These are phyloP conservation scores for Anagyrus pseudococci DNA, from an alignment of 2,888 invertebrate genomes.

Conservation along the genomic window DNA sequence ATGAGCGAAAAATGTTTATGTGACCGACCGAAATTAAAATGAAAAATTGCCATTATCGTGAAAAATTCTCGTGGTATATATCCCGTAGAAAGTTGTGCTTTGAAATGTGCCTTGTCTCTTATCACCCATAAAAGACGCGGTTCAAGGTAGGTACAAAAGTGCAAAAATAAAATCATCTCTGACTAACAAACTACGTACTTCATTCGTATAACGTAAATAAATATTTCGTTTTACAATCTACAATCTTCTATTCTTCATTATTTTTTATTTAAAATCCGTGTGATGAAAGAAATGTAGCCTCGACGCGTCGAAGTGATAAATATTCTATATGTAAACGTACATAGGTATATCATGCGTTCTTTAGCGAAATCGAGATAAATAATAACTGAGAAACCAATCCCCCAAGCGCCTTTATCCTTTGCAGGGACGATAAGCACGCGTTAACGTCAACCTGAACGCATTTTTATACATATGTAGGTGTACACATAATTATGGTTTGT, in stretches of 20 bases:
- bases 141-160: slow-evolving; percentile 35
- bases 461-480: too few species aligned
- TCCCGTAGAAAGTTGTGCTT: too few species aligned
- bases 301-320: background rate
- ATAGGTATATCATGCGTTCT: too few species aligned
- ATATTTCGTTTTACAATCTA: slow-evolving; percentile 32
- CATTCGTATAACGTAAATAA: slow-evolving; percentile 36
- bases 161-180: slow-evolving; percentile 38
- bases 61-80: slow-evolving; percentile 17
- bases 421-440: background rate
- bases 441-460: too few species aligned
- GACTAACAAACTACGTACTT: slow-evolving; percentile 32
- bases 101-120: too few species aligned
- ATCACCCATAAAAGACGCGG: slow-evolving; percentile 29
- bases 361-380: too few species aligned
- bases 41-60: slow-evolving; percentile 17
- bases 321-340: too few species aligned
- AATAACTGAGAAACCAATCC: background rate
- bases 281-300: background rate
- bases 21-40: slow-evolving; percentile 17
- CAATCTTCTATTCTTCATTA: slow-evolving; percentile 8
- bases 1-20: slow-evolving; percentile 19
- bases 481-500: background rate
- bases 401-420: background rate
- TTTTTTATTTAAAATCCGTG: background rate